Conservation (phyloP, 1,140 invertebrate genomes). For the Euwallacea similis region DNA sequence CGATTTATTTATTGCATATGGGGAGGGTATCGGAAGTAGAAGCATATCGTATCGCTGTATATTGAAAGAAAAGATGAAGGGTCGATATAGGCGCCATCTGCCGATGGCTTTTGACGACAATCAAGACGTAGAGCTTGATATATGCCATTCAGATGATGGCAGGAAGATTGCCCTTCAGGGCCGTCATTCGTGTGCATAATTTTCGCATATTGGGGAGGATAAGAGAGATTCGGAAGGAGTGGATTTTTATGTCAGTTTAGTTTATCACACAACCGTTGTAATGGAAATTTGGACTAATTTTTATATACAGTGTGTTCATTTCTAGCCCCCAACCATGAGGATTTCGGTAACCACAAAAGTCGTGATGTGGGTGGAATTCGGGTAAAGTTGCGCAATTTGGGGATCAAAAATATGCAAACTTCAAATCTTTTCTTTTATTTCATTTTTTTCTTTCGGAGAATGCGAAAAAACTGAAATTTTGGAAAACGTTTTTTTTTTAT, state of each 20-base stretch:
- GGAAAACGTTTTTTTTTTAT: no score
- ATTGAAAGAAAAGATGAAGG: slow-evolving; percentile 27
- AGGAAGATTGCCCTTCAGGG: slow-evolving; percentile 9
- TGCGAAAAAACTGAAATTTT: no score
- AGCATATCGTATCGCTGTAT: slow-evolving; percentile 22
- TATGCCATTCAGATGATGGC: slow-evolving; percentile 24
- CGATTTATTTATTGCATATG: slow-evolving; percentile 27
- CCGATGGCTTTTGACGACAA: slow-evolving; percentile 12
- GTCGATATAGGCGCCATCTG: slow-evolving; percentile 17
- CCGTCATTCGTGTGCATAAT: slow-evolving; percentile 11
- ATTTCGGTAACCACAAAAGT: no score
- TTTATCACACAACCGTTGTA: no score
- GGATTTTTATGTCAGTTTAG: background rate
- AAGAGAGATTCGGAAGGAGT: background rate
- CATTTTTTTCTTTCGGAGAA: no score
- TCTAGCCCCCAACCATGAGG: no score
- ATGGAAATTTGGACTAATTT: no score
- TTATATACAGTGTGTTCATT: no score
- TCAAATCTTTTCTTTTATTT: no score
- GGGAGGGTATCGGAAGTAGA: slow-evolving; percentile 12
- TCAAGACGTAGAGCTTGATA: slow-evolving; percentile 21
- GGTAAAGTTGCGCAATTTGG: no score
- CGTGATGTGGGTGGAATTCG: no score
- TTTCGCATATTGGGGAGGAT: slow-evolving; percentile 6
- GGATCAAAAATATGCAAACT: no score